Evolutionary conservation across 2,113 vertebrate genomes (phyloP).

Genomic region (Microcebus lehilahytsara): DNA sequence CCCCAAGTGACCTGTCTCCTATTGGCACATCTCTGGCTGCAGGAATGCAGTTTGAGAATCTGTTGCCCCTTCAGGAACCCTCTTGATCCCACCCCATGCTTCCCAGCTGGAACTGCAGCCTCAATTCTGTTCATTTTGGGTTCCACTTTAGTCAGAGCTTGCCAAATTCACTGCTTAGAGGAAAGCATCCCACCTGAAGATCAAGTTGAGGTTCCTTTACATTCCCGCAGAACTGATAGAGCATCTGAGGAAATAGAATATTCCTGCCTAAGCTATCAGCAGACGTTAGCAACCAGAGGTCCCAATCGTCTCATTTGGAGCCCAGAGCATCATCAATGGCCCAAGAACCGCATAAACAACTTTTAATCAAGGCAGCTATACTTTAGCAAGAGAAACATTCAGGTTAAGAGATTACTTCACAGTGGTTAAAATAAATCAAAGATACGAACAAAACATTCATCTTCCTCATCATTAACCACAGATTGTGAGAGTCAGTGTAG

Average conservation of each 20-base stretch:
- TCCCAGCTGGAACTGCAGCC: neutral
- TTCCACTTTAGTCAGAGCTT: neutral
- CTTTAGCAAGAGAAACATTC: neutral
- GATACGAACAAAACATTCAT: neutral
- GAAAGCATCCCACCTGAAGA: neutral
- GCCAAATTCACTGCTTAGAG: neutral
- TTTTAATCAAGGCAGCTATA: neutral
- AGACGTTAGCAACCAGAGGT: neutral
- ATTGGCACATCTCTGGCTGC: accelerated
- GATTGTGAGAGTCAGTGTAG: neutral
- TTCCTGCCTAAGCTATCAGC: neutral
- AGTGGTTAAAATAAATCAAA: neutral
- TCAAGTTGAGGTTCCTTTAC: neutral
- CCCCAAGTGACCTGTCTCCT: neutral
- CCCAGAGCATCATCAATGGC: neutral
- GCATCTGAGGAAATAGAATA: neutral
- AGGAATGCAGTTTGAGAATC: neutral
- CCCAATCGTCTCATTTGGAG: neutral
- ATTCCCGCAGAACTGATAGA: neutral
- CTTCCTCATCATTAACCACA: neutral
- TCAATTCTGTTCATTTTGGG: neutral
- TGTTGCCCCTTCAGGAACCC: neutral
- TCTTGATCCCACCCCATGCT: neutral
- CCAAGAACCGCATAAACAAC: neutral
- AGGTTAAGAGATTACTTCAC: neutral